Conservation (phyloP, 2,888 invertebrate species). For the Pantelozetes paolii region DNA sequence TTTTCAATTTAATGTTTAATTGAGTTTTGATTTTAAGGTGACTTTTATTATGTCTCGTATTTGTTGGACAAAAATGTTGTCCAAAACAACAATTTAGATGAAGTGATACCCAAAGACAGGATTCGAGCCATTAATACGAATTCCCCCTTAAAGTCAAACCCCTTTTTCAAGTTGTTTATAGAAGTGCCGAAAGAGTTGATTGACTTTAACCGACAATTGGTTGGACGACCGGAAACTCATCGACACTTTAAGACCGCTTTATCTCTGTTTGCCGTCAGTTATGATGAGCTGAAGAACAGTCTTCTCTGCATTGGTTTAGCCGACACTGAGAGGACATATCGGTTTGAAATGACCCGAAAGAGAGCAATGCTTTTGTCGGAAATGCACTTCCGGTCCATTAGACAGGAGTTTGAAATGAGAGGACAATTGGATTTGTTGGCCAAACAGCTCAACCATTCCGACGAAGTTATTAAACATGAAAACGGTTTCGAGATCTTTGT, state of each 20-base stretch:
- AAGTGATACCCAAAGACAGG: conserved; percentile 5
- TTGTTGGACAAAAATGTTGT: not conserved
- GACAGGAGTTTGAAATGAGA: not conserved
- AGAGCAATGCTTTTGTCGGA: not conserved
- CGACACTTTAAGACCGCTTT: not conserved
- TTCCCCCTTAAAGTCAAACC: not conserved
- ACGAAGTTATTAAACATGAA: not conserved
- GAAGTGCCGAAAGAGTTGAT: conserved; percentile 25
- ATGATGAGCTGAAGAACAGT: not conserved
- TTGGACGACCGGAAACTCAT: not conserved
- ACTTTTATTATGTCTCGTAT: conserved; percentile 18
- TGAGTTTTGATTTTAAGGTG: not conserved
- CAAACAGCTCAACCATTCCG: not conserved
- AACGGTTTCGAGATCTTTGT: conserved; percentile 52
- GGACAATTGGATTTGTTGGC: not conserved
- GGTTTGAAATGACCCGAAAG: not conserved
- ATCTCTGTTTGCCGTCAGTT: not conserved
- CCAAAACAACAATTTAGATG: not conserved
- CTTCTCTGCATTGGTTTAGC: conserved; percentile 7
- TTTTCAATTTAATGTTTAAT: no score
- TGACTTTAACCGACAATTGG: no score
- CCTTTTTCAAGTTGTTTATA: conserved; percentile 14
- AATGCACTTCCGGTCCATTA: not conserved
- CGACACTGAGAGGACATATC: not conserved
- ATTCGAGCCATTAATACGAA: conserved; percentile 13